phyloP scores from a whole-genome alignment of 1,140 invertebrate genomes.

The Drosophila parvula region DNA sequence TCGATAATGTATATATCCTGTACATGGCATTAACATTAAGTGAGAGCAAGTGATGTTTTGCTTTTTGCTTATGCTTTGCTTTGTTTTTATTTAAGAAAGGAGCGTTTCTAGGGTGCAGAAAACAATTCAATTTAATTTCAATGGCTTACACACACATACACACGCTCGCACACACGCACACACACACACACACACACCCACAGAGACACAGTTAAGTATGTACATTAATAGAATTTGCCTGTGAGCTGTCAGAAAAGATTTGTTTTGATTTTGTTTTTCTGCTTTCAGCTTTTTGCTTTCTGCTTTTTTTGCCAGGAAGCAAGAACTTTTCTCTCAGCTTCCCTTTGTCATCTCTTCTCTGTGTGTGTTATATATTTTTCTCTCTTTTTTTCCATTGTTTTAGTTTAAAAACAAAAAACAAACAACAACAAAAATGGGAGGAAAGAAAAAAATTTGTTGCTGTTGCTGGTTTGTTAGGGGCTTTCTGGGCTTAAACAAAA shows the following conservation, averaged over 20 bases:
- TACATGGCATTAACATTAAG: conserved; percentile 8
- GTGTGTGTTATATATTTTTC: conserved; percentile 16
- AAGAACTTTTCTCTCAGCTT: conserved; percentile 39
- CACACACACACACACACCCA: conserved; percentile 7
- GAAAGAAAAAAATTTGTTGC: conserved; percentile 37
- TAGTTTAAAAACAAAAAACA: conserved; percentile 26
- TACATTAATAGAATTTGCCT: conserved; percentile 59
- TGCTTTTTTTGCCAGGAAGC: conserved; percentile 26
- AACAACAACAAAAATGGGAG: neutral
- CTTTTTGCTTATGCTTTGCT: conserved; percentile 3
- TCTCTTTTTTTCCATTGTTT: conserved; percentile 9
- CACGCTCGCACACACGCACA: conserved; percentile 3
- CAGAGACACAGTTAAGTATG: conserved; percentile 28
- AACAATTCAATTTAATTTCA: conserved; percentile 41
- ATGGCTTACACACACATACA: conserved; percentile 25
- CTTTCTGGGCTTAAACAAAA: conserved; percentile 17
- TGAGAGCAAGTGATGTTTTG: conserved; percentile 14
- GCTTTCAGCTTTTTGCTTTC: conserved; percentile 1
- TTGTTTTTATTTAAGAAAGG: conserved; percentile 8
- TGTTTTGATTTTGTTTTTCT: conserved; percentile 57
- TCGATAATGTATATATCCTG: conserved; percentile 5
- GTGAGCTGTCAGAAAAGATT: conserved; percentile 70
- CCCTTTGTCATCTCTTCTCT: conserved; percentile 29
- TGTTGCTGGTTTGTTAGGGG: conserved; percentile 17
- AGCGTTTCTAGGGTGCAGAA: conserved; percentile 27